Percentiles rank a stretch among this genome's conserved stretches.
Evolutionary conservation across 1,140 invertebrate species (phyloP).

Genomic region (Grapholita molesta): DNA sequence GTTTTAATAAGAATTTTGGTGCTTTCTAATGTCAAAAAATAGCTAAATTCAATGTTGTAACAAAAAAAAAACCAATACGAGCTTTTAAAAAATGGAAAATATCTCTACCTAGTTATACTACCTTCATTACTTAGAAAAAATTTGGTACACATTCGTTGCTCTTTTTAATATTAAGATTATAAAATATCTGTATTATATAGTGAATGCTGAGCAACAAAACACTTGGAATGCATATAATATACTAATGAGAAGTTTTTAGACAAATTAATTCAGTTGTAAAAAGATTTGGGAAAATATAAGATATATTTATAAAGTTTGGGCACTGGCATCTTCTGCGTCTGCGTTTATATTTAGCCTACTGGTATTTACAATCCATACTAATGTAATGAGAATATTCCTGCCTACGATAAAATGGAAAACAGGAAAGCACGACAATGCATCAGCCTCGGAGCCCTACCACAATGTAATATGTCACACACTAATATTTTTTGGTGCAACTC

Average conservation of each 20-base stretch:
- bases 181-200: constrained; percentile 41
- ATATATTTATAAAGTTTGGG: not conserved
- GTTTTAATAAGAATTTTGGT: not conserved
- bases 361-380: not conserved
- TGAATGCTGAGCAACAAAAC: constrained; percentile 55
- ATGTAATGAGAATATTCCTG: not conserved
- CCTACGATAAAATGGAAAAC: not conserved
- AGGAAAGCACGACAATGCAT: not conserved
- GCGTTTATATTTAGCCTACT: constrained; percentile 2
- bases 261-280: not conserved
- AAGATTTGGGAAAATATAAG: not conserved
- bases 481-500: not conserved
- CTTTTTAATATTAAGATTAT: constrained; percentile 59
- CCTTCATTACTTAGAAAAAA: constrained; percentile 60
- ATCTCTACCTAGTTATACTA: constrained; percentile 61
- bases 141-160: constrained; percentile 77
- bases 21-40: not conserved
- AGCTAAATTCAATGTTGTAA: not conserved
- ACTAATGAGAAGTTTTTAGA: not conserved
- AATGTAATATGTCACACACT: not conserved
- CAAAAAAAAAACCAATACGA: constrained; percentile 24
- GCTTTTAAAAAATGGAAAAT: constrained; percentile 51
- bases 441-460: not conserved
- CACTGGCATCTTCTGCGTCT: not conserved
- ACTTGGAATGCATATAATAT: constrained; percentile 63